Evolutionary conservation across 1,140 invertebrate species (phyloP).

Genomic region (Melipona quadrifasciata): DNA sequence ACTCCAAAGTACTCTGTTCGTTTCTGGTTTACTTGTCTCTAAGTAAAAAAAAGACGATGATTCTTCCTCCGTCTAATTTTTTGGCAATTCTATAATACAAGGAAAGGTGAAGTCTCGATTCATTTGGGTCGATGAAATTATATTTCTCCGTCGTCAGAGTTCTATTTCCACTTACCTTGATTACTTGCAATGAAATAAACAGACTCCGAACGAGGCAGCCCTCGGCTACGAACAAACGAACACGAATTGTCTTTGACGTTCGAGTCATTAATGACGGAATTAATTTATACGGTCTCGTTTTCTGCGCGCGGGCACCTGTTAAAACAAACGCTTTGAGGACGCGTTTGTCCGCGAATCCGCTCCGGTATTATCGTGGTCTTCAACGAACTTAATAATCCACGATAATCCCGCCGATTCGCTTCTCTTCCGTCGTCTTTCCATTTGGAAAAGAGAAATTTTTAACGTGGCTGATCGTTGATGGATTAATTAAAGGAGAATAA

Average conservation of each 20-base stretch:
- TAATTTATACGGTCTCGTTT: constrained; percentile 12
- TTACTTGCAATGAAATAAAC: no score
- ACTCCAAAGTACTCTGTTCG: no score
- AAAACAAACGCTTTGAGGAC: constrained; percentile 3
- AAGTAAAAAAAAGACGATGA: neutral
- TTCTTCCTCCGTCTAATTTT: neutral
- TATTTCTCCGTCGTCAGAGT: neutral
- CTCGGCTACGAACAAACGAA: no score
- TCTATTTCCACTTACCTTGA: neutral
- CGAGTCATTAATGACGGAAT: constrained; percentile 7
- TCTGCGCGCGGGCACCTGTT: neutral
- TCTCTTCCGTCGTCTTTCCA: neutral
- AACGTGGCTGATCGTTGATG: neutral
- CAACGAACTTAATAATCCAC: neutral
- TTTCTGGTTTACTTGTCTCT: no score
- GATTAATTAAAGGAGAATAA: neutral
- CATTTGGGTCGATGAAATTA: neutral
- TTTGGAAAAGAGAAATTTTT: neutral
- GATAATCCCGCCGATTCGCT: neutral
- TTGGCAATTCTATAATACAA: neutral
- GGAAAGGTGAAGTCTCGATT: neutral
- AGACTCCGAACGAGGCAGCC: no score
- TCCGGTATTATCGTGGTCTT: neutral
- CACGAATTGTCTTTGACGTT: neutral
- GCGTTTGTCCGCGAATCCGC: neutral